A percentile compares a stretch with the other conserved stretches of the same genome.
Conservation (phyloP, 1,140 invertebrate genomes). For the Drosophila sucinea region DNA sequence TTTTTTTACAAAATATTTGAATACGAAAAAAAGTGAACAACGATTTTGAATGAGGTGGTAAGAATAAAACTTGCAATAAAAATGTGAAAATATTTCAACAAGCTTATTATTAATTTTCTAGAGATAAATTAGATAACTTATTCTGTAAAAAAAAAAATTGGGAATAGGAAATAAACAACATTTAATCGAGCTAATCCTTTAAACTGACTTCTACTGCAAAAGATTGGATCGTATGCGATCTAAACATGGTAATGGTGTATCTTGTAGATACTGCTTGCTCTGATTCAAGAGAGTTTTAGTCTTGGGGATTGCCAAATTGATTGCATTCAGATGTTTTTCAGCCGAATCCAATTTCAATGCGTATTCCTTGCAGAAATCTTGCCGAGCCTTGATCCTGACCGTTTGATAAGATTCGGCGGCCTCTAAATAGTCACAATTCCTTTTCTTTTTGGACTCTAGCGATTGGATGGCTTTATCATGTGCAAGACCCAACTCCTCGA, state of each 20-base stretch:
- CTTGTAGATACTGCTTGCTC: conserved; percentile 3
- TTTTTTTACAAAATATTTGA: too few species aligned
- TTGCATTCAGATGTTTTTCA: conserved; percentile 27
- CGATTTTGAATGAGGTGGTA: too few species aligned
- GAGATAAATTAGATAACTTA: too few species aligned
- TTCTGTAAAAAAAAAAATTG: too few species aligned
- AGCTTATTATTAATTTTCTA: too few species aligned
- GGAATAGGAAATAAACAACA: neutral
- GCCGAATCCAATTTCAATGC: conserved; percentile 24
- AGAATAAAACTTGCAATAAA: too few species aligned
- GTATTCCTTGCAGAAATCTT: conserved; percentile 29
- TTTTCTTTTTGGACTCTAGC: neutral
- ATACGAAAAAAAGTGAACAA: too few species aligned
- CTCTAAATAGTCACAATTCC: conserved; percentile 33
- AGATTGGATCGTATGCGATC: neutral
- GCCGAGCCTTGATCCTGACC: conserved; percentile 22
- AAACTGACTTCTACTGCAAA: neutral
- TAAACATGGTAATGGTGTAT: neutral
- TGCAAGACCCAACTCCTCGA: conserved; percentile 19
- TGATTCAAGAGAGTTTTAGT: conserved; percentile 19
- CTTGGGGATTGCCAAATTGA: conserved; percentile 2
- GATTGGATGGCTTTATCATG: neutral
- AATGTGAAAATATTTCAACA: too few species aligned
- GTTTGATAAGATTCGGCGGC: conserved; percentile 48
- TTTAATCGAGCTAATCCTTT: neutral